Evolutionary conservation across 1,140 invertebrate species (phyloP).

Genomic region (Drosophila kepulauana): DNA sequence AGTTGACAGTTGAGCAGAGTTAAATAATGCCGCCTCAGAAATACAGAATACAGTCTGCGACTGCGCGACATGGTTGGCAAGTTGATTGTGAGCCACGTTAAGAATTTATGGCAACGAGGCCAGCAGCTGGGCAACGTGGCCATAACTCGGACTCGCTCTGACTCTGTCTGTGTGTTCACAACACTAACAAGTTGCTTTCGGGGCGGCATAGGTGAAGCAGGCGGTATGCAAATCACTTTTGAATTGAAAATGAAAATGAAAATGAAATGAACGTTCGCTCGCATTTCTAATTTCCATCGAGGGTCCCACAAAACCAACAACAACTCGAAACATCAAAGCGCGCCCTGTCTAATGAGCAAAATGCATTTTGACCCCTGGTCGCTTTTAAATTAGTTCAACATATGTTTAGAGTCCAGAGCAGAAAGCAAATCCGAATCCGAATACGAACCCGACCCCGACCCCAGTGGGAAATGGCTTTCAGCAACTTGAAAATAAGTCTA

Average conservation of each 20-base stretch:
- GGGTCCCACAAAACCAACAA: neutral
- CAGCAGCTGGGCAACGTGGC: slow-evolving; percentile 22
- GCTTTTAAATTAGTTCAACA: slow-evolving; percentile 52
- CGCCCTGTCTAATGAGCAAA: slow-evolving; percentile 62
- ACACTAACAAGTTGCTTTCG: slow-evolving; percentile 33
- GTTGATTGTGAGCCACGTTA: slow-evolving; percentile 31
- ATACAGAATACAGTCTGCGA: slow-evolving; percentile 29
- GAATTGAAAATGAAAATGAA: slow-evolving; percentile 56
- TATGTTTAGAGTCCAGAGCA: slow-evolving; percentile 24
- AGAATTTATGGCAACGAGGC: slow-evolving; percentile 46
- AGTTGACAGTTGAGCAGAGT: slow-evolving; percentile 43
- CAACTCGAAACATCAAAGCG: slow-evolving; percentile 70
- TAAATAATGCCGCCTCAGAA: slow-evolving; percentile 37
- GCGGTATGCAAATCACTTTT: slow-evolving; percentile 72
- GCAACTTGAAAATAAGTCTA: slow-evolving; percentile 35
- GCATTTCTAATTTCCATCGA: slow-evolving; percentile 1
- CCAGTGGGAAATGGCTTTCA: slow-evolving; percentile 71
- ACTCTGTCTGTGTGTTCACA: slow-evolving; percentile 21
- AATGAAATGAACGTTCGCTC: slow-evolving; percentile 36
- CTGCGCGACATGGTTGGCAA: slow-evolving; percentile 41
- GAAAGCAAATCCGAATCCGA: neutral
- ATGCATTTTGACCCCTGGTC: slow-evolving; percentile 62
- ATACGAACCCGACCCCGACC: slow-evolving; percentile 5
- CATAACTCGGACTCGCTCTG: slow-evolving; percentile 16
- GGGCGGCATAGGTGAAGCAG: neutral